Conservation (phyloP, 2,888 invertebrate genomes). For the Chrysina gloriosa region DNA sequence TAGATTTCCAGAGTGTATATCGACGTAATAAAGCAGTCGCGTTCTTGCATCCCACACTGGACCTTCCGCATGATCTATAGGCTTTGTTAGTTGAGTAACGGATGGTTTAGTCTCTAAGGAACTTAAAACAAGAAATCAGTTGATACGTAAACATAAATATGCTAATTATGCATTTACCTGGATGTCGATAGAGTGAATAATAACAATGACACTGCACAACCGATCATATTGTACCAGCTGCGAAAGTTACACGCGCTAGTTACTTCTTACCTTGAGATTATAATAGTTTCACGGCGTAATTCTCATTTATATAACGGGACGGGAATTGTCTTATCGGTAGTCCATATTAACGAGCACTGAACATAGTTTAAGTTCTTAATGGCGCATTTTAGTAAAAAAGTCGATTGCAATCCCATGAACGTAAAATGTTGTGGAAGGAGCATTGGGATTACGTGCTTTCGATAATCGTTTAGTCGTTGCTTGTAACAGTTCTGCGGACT, state of each 20-base stretch:
- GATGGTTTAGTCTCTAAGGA: slow-evolving; percentile 28
- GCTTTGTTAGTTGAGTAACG: slow-evolving; percentile 49
- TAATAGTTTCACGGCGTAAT: no score
- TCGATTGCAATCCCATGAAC: no score
- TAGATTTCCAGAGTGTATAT: slow-evolving; percentile 63
- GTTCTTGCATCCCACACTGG: slow-evolving; percentile 66
- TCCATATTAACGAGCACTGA: no score
- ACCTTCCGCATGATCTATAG: slow-evolving; percentile 65
- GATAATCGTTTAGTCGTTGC: no score
- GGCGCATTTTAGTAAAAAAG: no score
- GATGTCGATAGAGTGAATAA: no score
- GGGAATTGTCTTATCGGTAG: no score
- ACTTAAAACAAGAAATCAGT: slow-evolving; percentile 9
- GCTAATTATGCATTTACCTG: slow-evolving; percentile 7
- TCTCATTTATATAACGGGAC: no score
- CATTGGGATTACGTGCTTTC: no score
- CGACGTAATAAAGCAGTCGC: slow-evolving; percentile 66
- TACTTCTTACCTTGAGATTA: not conserved
- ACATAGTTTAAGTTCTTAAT: no score
- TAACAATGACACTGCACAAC: not conserved
- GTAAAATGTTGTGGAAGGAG: no score
- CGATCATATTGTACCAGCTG: not conserved
- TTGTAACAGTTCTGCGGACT: no score
- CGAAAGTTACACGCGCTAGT: not conserved
- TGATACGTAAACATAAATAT: not conserved